phyloP scores from a whole-genome alignment of 2,797 vertebrate genomes.

The Alosa sapidissima region DNA sequence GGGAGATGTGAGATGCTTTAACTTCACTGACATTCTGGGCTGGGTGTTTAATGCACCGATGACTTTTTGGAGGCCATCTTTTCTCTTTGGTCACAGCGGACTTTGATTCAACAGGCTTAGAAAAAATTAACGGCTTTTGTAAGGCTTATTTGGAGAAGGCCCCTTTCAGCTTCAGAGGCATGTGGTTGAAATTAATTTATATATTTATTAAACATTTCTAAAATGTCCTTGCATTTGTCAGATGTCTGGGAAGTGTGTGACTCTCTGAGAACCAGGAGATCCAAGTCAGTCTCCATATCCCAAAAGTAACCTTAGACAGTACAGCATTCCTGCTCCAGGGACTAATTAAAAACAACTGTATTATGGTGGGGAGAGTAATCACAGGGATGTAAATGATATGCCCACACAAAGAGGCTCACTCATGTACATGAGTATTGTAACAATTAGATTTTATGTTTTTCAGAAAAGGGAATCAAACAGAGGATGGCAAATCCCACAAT shows the following conservation, averaged over 20 bases:
- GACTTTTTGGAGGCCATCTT: neutral
- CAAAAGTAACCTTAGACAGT: slow-evolving; percentile 46
- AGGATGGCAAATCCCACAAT: slow-evolving; percentile 30
- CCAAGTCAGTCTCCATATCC: neutral
- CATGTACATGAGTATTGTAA: slow-evolving; percentile 43
- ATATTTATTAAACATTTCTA: neutral
- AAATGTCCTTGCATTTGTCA: neutral
- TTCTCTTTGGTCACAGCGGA: neutral
- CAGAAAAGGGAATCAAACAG: neutral
- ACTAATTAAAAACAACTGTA: slow-evolving; percentile 53
- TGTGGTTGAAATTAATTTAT: no score
- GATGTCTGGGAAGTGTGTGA: neutral
- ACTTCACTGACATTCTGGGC: neutral
- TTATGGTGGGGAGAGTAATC: slow-evolving; percentile 33
- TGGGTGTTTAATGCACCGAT: neutral
- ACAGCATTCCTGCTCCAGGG: slow-evolving; percentile 44
- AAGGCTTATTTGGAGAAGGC: neutral
- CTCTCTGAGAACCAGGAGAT: neutral
- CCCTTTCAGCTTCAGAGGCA: neutral
- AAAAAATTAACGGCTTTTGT: neutral
- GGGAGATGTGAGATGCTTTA: neutral
- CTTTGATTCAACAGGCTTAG: neutral
- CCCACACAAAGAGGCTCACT: slow-evolving; percentile 37
- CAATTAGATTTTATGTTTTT: neutral
- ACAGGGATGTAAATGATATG: slow-evolving; percentile 41